phyloP scores from a whole-genome alignment of 64 coral and sea anemone species.

The Pocillopora damicornis region DNA sequence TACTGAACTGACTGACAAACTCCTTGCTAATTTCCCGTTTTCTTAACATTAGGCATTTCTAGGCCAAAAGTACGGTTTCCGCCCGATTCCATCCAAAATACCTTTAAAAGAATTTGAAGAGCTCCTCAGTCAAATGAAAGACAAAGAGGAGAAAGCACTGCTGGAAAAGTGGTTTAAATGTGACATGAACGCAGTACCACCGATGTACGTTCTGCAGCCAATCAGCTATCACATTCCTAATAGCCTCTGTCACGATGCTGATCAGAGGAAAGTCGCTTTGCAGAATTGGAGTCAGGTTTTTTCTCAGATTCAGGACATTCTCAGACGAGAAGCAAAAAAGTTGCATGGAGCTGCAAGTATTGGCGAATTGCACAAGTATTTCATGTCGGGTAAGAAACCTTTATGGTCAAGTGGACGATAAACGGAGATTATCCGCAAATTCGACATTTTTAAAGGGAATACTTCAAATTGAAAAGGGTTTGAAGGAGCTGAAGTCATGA shows the following conservation, averaged over 20 bases:
- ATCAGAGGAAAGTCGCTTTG: slow-evolving; percentile 27
- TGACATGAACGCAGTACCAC: slow-evolving; percentile 46
- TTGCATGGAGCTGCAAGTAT: slow-evolving; percentile 7
- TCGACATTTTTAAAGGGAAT: too few relatives aligned
- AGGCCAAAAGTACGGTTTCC: slow-evolving; percentile 62
- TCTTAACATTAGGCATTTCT: slow-evolving; percentile 35
- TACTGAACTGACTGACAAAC: neutral
- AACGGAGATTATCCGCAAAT: too few relatives aligned
- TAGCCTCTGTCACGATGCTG: slow-evolving; percentile 43
- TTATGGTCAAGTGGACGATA: too few relatives aligned
- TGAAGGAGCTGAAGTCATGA: too few relatives aligned
- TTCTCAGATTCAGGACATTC: slow-evolving; percentile 43
- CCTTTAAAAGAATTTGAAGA: slow-evolving; percentile 40
- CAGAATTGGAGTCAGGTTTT: slow-evolving; percentile 56
- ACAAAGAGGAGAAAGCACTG: slow-evolving; percentile 18
- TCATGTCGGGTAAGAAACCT: slow-evolving; percentile 59
- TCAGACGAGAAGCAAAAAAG: slow-evolving; percentile 42
- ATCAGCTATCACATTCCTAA: slow-evolving; percentile 60
- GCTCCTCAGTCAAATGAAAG: slow-evolving; percentile 15
- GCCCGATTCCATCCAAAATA: slow-evolving; percentile 57
- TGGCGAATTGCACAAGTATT: slow-evolving; percentile 65
- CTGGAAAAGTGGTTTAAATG: slow-evolving; percentile 55
- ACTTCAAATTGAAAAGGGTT: too few relatives aligned
- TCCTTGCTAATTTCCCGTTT: neutral
- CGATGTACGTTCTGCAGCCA: slow-evolving; percentile 56